These are phyloP conservation scores for Cephalotes varians DNA, from an alignment of 2,888 invertebrate species.

Conservation along the genomic window DNA sequence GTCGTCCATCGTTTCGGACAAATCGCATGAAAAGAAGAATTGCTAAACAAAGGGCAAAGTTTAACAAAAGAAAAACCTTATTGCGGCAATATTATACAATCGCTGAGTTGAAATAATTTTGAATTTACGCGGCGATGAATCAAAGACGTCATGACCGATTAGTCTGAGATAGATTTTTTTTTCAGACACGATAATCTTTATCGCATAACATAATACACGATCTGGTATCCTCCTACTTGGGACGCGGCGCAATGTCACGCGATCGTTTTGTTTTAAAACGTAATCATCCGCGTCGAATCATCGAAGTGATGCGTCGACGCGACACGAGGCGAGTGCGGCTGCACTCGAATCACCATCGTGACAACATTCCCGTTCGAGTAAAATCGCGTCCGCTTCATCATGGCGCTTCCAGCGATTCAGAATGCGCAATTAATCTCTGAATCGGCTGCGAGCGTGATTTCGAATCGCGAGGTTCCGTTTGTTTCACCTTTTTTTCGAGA, in stretches of 20 bases:
- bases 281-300: constrained; percentile 4
- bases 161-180: background rate
- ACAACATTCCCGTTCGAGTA: background rate
- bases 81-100: background rate
- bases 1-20: background rate
- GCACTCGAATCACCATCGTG: background rate
- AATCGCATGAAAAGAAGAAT: background rate
- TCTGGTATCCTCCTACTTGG: background rate
- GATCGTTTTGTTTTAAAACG: background rate
- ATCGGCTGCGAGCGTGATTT: background rate
- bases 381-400: constrained; percentile 11
- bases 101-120: background rate
- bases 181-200: background rate
- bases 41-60: constrained; percentile 30
- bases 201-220: constrained; percentile 6
- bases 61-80: background rate
- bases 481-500: background rate
- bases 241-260: background rate
- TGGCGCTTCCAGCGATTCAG: constrained; percentile 20
- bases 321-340: background rate
- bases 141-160: background rate
- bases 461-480: background rate
- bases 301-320: background rate
- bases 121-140: background rate
- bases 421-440: constrained; percentile 23